phyloP scores from a whole-genome alignment of 64 coral and sea anemone genomes.

The Actinia tenebrosa region DNA sequence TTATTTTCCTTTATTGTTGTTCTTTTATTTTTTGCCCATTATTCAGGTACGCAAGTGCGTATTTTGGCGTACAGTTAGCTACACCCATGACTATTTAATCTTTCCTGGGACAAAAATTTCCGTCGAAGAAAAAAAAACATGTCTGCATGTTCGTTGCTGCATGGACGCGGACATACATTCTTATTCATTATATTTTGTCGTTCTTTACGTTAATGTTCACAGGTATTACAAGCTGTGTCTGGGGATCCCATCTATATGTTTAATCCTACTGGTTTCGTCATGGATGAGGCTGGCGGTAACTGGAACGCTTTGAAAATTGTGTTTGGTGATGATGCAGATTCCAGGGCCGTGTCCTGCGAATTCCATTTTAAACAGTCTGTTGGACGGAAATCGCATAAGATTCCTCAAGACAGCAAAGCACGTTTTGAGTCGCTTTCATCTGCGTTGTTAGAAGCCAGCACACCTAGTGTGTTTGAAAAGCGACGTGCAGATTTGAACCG shows the following conservation, averaged over 20 bases:
- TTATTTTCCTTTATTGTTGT: no score
- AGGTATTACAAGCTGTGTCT: constrained; percentile 28
- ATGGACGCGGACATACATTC: constrained; percentile 10
- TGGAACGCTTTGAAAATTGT: constrained; percentile 30
- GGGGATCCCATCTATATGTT: constrained; percentile 29
- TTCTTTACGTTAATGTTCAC: constrained; percentile 10
- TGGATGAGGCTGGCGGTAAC: constrained; percentile 33
- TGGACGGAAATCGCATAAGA: constrained; percentile 7
- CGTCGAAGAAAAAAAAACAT: constrained; percentile 3
- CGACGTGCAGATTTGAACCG: constrained; percentile 20
- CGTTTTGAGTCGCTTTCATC: background rate
- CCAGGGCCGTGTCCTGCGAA: constrained; percentile 33
- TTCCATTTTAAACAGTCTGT: constrained; percentile 48
- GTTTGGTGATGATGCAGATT: constrained; percentile 14
- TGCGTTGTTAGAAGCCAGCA: constrained; percentile 12
- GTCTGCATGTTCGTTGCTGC: background rate
- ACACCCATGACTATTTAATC: background rate
- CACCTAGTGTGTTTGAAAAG: constrained; percentile 28
- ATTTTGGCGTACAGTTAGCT: no score
- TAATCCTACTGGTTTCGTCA: constrained; percentile 32
- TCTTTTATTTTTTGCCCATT: no score
- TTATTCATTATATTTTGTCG: background rate
- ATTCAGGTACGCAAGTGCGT: no score
- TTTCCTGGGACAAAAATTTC: background rate
- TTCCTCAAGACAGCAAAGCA: constrained; percentile 1